A percentile compares a stretch with the other conserved stretches of the same genome.
phyloP scores from a whole-genome alignment of 2,113 vertebrate species.

The Todiramphus saurophagus region DNA sequence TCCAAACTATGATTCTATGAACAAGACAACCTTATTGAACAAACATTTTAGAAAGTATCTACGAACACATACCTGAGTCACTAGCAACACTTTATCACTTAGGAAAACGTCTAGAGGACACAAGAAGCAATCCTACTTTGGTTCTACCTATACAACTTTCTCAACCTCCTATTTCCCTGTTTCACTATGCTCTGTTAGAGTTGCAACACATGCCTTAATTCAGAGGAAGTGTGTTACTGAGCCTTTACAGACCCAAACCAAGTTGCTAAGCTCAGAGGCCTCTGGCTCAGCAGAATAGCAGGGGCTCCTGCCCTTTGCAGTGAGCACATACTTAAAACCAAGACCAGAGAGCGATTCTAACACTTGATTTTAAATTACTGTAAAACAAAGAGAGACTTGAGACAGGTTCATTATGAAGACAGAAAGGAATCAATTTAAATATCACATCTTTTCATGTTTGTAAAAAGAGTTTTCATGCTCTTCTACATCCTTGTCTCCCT shows the following conservation, averaged over 20 bases:
- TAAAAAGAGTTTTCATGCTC: not conserved
- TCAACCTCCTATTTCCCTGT: not conserved
- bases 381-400: not conserved
- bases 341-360: not conserved
- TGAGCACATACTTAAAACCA: not conserved
- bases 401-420: not conserved
- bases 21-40: not conserved
- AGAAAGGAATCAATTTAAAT: not conserved
- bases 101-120: not conserved
- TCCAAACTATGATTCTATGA: not conserved
- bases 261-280: not conserved
- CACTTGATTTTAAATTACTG: not conserved
- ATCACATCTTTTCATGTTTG: not conserved
- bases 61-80: not conserved
- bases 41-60: not conserved
- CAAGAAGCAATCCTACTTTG: not conserved
- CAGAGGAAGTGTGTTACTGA: not conserved
- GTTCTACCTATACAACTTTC: not conserved
- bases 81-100: not conserved
- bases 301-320: not conserved
- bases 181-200: not conserved
- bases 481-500: not conserved
- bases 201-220: not conserved
- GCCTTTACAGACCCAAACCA: not conserved
- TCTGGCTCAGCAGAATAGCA: not conserved